Evolutionary conservation across 2,888 invertebrate genomes (phyloP).

Genomic region (Lochmaea crataegi): DNA sequence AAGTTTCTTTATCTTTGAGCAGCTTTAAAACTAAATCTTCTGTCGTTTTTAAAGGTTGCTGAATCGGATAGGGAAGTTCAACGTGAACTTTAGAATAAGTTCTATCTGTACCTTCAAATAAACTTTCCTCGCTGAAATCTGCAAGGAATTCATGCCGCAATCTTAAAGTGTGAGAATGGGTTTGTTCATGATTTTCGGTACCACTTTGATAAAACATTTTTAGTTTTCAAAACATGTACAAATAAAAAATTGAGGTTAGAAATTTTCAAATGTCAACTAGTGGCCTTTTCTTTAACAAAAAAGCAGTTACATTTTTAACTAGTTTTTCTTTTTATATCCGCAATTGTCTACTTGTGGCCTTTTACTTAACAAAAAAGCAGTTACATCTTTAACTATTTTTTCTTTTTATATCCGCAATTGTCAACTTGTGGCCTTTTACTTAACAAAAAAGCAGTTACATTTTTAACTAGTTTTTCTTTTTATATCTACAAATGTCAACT

Average conservation of each 20-base stretch:
- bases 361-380: neutral
- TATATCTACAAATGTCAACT: neutral
- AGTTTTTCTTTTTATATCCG: too few species aligned
- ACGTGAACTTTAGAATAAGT: conserved; percentile 35
- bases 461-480: too few species aligned
- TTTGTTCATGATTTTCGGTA: neutral
- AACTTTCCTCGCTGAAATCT: conserved; percentile 43
- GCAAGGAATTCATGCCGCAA: conserved; percentile 45
- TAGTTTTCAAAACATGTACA: too few species aligned
- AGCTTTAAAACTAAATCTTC: conserved; percentile 39
- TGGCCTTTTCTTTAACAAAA: neutral
- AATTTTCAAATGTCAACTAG: neutral
- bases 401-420: too few species aligned
- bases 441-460: neutral
- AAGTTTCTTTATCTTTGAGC: conserved; percentile 39
- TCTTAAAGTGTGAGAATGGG: conserved; percentile 11
- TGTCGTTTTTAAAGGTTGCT: conserved; percentile 35
- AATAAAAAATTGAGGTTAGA: neutral
- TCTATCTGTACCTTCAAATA: conserved; percentile 47
- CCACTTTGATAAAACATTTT: conserved; percentile 17
- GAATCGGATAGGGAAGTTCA: conserved; percentile 47
- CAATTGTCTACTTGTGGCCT: neutral
- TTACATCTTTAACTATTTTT: neutral
- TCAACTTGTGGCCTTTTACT: neutral
- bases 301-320: neutral